A percentile compares a stretch with the other conserved stretches of the same genome.
These are phyloP conservation scores for Atherix ibis DNA, from an alignment of 2,888 invertebrate genomes.

Conservation along the genomic window DNA sequence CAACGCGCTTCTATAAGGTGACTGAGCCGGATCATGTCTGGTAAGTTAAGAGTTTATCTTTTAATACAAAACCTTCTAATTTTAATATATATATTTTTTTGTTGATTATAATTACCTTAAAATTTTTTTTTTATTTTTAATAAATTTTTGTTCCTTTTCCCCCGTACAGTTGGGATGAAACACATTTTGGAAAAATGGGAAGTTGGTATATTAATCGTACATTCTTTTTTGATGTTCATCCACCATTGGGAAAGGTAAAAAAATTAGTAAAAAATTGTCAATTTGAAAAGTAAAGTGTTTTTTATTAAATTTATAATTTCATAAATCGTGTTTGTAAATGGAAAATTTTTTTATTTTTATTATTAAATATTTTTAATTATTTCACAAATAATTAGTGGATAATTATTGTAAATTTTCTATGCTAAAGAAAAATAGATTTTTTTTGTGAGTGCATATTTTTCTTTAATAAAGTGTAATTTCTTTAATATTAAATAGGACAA, in stretches of 20 bases:
- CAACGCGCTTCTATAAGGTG: slow-evolving; percentile 77
- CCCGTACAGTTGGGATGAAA: slow-evolving; percentile 81
- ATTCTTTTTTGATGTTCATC: slow-evolving; percentile 97
- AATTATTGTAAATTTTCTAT: too few species aligned
- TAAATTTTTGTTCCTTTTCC: background rate
- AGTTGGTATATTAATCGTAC: slow-evolving; percentile 96
- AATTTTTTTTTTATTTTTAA: slow-evolving; percentile 7
- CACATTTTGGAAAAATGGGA: slow-evolving; percentile 97
- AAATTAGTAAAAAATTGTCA: background rate
- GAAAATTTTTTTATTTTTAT: too few species aligned
- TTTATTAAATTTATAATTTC: too few species aligned
- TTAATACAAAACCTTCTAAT: too few species aligned
- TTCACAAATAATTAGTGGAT: too few species aligned
- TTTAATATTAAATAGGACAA: too few species aligned
- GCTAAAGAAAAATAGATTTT: too few species aligned
- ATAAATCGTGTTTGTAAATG: too few species aligned
- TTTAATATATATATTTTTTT: slow-evolving; percentile 3
- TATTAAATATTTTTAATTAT: too few species aligned
- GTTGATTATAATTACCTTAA: background rate
- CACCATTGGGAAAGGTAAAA: slow-evolving; percentile 83
- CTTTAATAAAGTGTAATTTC: too few species aligned
- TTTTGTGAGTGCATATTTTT: too few species aligned
- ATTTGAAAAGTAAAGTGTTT: background rate
- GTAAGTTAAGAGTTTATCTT: slow-evolving; percentile 40
- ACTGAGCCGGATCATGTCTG: slow-evolving; percentile 87